Percentiles rank a stretch among this genome's conserved stretches.
phyloP scores from a whole-genome alignment of 2,113 vertebrate genomes.

The Xerus inauris region DNA sequence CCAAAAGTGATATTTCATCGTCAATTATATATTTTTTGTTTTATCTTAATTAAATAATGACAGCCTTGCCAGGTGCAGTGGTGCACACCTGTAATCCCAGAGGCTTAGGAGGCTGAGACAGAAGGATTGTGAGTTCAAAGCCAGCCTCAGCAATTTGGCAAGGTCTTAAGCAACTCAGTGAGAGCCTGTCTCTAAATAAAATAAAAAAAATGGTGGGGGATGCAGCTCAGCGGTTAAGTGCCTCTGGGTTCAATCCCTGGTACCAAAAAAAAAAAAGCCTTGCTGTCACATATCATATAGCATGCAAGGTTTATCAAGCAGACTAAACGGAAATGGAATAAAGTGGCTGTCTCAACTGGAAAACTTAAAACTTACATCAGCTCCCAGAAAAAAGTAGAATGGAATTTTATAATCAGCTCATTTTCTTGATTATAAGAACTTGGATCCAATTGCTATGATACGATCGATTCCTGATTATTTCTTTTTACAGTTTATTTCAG shows the following conservation, averaged over 20 bases:
- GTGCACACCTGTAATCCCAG: too few relatives aligned
- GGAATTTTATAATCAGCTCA: background rate
- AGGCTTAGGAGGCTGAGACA: too few relatives aligned
- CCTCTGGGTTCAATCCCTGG: too few relatives aligned
- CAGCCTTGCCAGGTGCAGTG: background rate
- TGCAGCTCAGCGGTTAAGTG: too few relatives aligned
- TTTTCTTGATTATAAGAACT: background rate
- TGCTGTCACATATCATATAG: background rate
- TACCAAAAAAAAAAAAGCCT: background rate
- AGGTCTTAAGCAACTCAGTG: too few relatives aligned
- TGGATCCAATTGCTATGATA: background rate
- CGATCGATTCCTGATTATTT: background rate
- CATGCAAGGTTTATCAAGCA: background rate
- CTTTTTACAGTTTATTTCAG: background rate
- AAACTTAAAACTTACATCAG: background rate
- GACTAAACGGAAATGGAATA: background rate
- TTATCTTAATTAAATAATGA: constrained; percentile 24
- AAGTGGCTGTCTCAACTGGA: background rate
- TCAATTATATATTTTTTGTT: background rate
- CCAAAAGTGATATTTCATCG: background rate
- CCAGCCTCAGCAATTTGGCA: too few relatives aligned
- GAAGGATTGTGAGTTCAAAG: too few relatives aligned
- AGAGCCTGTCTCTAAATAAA: too few relatives aligned
- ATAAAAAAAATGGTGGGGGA: too few relatives aligned
- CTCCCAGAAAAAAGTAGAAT: background rate